Conservation (phyloP, 2,797 vertebrate species). For the Alauda arvensis region DNA sequence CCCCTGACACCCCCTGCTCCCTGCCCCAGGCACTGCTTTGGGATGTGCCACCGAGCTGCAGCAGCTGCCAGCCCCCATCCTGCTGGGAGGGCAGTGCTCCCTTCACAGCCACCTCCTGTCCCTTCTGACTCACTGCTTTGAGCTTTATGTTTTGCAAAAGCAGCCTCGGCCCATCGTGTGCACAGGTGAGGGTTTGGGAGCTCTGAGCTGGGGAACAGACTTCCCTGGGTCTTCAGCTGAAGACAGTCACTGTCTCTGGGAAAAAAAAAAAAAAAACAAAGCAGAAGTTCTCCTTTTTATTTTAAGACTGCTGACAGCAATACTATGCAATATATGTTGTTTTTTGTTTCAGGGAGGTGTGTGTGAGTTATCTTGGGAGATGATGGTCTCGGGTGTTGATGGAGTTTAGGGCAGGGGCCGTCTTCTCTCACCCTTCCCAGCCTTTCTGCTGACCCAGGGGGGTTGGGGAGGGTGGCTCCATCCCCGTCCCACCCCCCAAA, state of each 20-base stretch:
- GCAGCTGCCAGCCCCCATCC: fast-evolving
- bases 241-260: background rate
- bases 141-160: background rate
- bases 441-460: background rate
- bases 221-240: background rate
- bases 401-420: background rate
- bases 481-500: background rate
- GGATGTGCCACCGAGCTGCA: background rate
- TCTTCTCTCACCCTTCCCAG: background rate
- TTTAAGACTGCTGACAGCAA: slow-evolving; percentile 51
- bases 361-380: slow-evolving; percentile 6
- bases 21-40: background rate
- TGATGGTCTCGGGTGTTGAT: background rate
- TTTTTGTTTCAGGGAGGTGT: slow-evolving; percentile 48
- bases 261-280: background rate
- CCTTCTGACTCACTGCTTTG: background rate
- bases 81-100: fast-evolving
- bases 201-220: background rate
- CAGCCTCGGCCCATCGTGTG: fast-evolving
- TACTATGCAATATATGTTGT: slow-evolving; percentile 63
- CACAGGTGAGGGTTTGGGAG: background rate
- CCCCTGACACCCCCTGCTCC: background rate
- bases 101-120: background rate
- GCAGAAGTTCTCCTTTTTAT: slow-evolving; percentile 11
- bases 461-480: background rate